phyloP scores from a whole-genome alignment of 2,113 vertebrate genomes.

The Stictonetta naevosa region DNA sequence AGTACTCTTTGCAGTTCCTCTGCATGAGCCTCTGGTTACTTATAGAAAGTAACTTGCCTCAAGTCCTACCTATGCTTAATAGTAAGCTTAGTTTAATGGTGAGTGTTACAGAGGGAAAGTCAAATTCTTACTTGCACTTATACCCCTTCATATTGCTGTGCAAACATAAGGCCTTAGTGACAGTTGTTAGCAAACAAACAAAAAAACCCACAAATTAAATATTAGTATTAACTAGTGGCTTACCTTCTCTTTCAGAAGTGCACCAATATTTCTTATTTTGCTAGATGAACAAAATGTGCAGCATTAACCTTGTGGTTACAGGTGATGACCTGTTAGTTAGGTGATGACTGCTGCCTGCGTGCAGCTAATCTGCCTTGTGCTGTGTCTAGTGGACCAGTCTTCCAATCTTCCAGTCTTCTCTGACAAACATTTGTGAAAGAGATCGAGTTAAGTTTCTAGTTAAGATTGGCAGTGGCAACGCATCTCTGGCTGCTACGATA shows the following conservation, averaged over 20 bases:
- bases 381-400: neutral
- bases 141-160: neutral
- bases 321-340: neutral
- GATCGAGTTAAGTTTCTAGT: neutral
- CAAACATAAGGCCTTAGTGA: neutral
- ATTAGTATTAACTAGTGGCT: neutral
- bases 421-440: neutral
- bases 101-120: neutral
- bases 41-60: neutral
- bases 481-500: neutral
- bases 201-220: neutral
- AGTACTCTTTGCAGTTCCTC: neutral
- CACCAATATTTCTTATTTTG: neutral
- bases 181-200: neutral
- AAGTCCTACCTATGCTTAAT: neutral
- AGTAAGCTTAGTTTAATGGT: neutral
- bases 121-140: neutral
- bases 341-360: neutral
- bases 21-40: fast-evolving
- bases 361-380: neutral
- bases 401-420: no score
- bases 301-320: neutral
- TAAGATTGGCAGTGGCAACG: neutral
- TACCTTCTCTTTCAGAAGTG: neutral
- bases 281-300: neutral